These are phyloP conservation scores for Mylabris sibirica DNA, from an alignment of 2,888 invertebrate species.

Conservation along the genomic window DNA sequence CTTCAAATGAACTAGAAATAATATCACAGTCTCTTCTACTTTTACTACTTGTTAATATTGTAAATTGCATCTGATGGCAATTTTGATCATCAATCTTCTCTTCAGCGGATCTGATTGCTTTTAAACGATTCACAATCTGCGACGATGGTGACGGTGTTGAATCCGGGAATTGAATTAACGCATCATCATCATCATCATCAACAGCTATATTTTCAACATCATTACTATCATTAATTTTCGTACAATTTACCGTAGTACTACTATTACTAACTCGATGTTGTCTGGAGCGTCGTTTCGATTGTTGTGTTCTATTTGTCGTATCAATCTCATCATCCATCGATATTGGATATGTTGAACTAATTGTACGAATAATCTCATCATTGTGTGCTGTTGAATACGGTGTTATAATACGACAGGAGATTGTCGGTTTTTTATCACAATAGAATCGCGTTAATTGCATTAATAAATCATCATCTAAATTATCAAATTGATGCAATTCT, in stretches of 20 bases:
- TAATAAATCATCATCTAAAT: slow-evolving; percentile 68
- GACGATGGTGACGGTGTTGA: slow-evolving; percentile 25
- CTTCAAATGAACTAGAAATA: slow-evolving; percentile 35
- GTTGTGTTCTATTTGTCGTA: slow-evolving; percentile 35
- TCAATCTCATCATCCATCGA: slow-evolving; percentile 62
- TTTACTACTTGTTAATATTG: slow-evolving; percentile 32
- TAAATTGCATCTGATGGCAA: slow-evolving; percentile 41
- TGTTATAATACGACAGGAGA: slow-evolving; percentile 73
- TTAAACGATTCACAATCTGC: slow-evolving; percentile 41
- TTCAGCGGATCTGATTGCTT: slow-evolving; percentile 50
- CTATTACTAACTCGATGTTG: slow-evolving; percentile 30
- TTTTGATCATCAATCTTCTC: slow-evolving; percentile 44
- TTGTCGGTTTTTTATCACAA: slow-evolving; percentile 66
- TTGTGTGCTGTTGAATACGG: slow-evolving; percentile 71
- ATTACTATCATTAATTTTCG: slow-evolving; percentile 23
- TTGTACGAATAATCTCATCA: slow-evolving; percentile 66
- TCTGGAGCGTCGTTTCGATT: slow-evolving; percentile 40
- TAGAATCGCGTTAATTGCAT: slow-evolving; percentile 74
- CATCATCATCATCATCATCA: slow-evolving; percentile 26
- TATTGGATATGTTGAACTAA: slow-evolving; percentile 60
- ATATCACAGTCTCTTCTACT: slow-evolving; percentile 26
- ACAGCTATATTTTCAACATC: slow-evolving; percentile 26
- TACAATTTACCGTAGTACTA: slow-evolving; percentile 26
- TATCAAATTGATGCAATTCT: slow-evolving; percentile 72
- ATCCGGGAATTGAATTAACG: slow-evolving; percentile 42